These are phyloP conservation scores for Hippocampus kuda DNA, from an alignment of 2,797 vertebrate genomes.

Conservation along the genomic window DNA sequence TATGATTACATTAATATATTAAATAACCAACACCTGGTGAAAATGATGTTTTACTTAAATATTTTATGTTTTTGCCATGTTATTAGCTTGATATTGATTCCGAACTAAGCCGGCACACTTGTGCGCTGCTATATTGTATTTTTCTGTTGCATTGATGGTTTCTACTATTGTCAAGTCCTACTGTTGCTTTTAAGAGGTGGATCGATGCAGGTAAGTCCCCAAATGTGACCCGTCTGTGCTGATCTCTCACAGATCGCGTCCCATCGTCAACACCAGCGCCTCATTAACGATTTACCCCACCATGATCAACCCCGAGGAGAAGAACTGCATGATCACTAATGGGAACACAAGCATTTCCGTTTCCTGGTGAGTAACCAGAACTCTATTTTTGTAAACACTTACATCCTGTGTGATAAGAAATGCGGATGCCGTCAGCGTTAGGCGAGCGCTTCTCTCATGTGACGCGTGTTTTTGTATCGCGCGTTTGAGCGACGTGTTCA, in stretches of 20 bases:
- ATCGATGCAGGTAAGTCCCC: too few relatives aligned
- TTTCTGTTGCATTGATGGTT: too few relatives aligned
- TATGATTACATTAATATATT: too few relatives aligned
- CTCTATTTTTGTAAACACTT: slow-evolving; percentile 27
- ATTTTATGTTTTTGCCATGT: too few relatives aligned
- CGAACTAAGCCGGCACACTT: too few relatives aligned
- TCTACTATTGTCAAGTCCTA: too few relatives aligned
- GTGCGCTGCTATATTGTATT: too few relatives aligned
- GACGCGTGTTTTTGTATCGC: neutral
- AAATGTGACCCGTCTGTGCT: neutral
- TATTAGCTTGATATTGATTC: too few relatives aligned
- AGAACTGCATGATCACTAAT: slow-evolving; percentile 65
- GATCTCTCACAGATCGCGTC: slow-evolving; percentile 69
- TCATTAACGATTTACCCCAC: slow-evolving; percentile 72
- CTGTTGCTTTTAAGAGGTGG: neutral
- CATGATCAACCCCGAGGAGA: slow-evolving; percentile 91
- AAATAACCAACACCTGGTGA: too few relatives aligned
- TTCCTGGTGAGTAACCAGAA: slow-evolving; percentile 71
- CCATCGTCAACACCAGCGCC: slow-evolving; percentile 77
- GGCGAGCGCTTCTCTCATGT: slow-evolving; percentile 24
- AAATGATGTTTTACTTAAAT: too few relatives aligned
- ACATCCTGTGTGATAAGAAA: slow-evolving; percentile 36
- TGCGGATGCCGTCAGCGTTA: slow-evolving; percentile 26
- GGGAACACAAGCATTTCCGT: slow-evolving; percentile 68
- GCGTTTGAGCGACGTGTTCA: slow-evolving; percentile 26